Percentiles rank a stretch among this genome's conserved stretches.
Evolutionary conservation across 37 sponge, comb jelly and placozoan species (phyloP).

Genomic region (Haliclona indistincta): DNA sequence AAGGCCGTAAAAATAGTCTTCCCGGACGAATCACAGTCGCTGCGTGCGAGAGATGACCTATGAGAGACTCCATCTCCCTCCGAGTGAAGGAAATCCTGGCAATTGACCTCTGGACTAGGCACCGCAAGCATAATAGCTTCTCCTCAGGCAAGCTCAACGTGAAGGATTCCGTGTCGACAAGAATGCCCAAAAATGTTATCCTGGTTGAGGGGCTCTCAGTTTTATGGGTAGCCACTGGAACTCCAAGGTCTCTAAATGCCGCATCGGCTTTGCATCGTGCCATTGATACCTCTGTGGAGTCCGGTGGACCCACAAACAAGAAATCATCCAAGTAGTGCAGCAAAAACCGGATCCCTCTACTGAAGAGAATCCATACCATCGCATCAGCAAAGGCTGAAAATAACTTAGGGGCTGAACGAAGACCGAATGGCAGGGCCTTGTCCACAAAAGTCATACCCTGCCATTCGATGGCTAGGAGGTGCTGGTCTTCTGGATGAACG

Average conservation of each 20-base stretch:
- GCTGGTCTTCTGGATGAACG: not conserved
- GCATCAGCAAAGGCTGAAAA: slow-evolving; percentile 20
- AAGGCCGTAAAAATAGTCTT: not conserved
- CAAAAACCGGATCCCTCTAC: not conserved
- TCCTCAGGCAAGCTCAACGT: slow-evolving; percentile 1
- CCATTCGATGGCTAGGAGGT: too few species aligned
- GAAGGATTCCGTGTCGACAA: not conserved
- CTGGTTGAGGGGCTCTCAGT: not conserved
- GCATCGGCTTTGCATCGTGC: not conserved
- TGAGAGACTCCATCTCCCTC: slow-evolving; percentile 5
- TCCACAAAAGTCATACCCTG: too few species aligned
- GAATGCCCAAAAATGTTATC: slow-evolving; percentile 7
- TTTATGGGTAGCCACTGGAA: not conserved
- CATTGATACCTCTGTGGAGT: not conserved
- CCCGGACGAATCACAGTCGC: not conserved
- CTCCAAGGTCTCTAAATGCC: not conserved
- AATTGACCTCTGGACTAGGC: not conserved
- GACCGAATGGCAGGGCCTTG: too few species aligned
- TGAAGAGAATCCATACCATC: not conserved
- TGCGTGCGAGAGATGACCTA: slow-evolving; percentile 1
- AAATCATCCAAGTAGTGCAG: slow-evolving; percentile 20
- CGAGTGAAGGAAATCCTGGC: too few species aligned
- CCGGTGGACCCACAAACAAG: slow-evolving; percentile 3
- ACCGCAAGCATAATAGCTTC: slow-evolving; percentile 1
- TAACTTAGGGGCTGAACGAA: too few species aligned